Percentiles rank a stretch among this genome's conserved stretches.
phyloP scores from a whole-genome alignment of 1,140 invertebrate genomes.

The Drosophila nebulosa region DNA sequence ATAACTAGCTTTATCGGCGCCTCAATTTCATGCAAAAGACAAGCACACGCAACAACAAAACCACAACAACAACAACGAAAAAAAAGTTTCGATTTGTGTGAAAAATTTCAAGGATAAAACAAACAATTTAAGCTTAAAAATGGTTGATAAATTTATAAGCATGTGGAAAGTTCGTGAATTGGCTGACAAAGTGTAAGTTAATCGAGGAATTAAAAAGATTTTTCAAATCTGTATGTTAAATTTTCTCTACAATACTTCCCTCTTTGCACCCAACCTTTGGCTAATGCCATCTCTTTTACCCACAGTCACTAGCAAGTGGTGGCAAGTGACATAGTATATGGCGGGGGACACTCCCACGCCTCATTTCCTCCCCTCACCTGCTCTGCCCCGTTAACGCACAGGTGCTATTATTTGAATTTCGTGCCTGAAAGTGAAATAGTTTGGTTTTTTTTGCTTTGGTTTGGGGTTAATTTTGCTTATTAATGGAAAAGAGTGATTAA shows the following conservation, averaged over 20 bases:
- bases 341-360: conserved; percentile 50
- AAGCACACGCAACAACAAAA: not conserved
- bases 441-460: not conserved
- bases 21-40: not conserved
- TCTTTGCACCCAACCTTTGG: not conserved
- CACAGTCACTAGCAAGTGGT: not conserved
- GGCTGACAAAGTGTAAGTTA: conserved; percentile 97
- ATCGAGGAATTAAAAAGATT: not conserved
- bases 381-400: conserved; percentile 26
- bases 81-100: conserved; percentile 61
- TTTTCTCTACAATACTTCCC: conserved; percentile 17
- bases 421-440: conserved; percentile 36
- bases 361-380: conserved; percentile 23
- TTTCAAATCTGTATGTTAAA: not conserved
- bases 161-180: conserved; percentile 97
- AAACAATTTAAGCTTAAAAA: conserved; percentile 51
- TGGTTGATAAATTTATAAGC: conserved; percentile 87
- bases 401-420: conserved; percentile 39
- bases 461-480: conserved; percentile 18
- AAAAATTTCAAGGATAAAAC: conserved; percentile 66
- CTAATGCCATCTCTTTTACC: not conserved
- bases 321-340: not conserved
- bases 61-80: conserved; percentile 17
- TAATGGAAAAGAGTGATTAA: conserved; percentile 26
- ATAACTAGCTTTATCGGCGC: not conserved